phyloP scores from a whole-genome alignment of 2,797 vertebrate species.

The Lagothrix lagotricha region DNA sequence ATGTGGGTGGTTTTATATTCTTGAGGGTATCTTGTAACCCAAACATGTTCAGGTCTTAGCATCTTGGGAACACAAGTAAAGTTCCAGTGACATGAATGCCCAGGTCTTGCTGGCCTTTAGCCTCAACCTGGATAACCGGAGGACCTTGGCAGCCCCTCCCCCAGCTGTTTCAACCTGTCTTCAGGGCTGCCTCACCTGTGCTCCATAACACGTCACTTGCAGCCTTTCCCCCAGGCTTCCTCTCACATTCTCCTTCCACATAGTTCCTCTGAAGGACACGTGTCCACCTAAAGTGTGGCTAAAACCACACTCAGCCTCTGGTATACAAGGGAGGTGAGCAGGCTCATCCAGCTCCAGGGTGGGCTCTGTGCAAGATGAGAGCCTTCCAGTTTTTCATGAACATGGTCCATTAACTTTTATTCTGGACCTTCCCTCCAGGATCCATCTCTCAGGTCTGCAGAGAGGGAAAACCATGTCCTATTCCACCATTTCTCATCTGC shows the following conservation, averaged over 20 bases:
- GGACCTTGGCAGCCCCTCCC: neutral
- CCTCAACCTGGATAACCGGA: neutral
- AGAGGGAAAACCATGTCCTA: neutral
- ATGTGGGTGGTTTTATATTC: neutral
- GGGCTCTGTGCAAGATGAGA: neutral
- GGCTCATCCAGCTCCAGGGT: neutral
- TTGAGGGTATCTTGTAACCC: neutral
- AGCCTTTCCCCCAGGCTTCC: neutral
- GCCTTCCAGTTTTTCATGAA: neutral
- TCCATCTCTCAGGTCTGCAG: neutral
- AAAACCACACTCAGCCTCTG: too few relatives aligned
- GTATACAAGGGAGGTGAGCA: neutral
- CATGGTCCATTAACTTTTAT: neutral
- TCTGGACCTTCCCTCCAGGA: too few relatives aligned
- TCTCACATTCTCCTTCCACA: neutral
- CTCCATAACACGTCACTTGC: rapidly evolving
- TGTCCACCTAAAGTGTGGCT: neutral
- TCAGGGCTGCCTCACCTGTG: neutral
- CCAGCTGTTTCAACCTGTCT: neutral
- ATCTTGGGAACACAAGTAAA: neutral
- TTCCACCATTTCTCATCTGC: neutral
- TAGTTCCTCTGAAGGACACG: neutral
- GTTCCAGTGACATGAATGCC: neutral
- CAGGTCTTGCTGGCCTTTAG: neutral
- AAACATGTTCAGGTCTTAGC: neutral